Conservation (phyloP, 1,140 invertebrate species). For the Drosophila nasuta region DNA sequence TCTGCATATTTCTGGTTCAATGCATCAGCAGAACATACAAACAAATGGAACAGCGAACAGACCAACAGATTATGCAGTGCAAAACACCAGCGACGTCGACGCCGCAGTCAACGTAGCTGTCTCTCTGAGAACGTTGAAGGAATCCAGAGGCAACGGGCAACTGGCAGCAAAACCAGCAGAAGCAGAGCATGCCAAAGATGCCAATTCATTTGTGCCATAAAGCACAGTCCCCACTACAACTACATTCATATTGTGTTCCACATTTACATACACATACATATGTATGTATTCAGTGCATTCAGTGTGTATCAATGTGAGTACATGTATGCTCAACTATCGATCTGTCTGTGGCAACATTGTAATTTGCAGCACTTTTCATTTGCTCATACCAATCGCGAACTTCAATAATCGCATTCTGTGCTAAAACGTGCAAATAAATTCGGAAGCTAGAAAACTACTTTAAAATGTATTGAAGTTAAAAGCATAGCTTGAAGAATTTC, state of each 20-base stretch:
- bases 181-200: conserved; percentile 70
- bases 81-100: conserved; percentile 36
- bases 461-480: no score
- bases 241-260: conserved; percentile 20
- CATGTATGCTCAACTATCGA: conserved; percentile 66
- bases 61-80: conserved; percentile 69
- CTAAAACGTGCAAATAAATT: neutral
- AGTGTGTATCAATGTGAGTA: conserved; percentile 27
- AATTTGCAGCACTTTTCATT: conserved; percentile 67
- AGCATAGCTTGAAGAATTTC: no score
- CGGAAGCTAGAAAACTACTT: neutral
- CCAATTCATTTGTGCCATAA: conserved; percentile 78
- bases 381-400: conserved; percentile 24
- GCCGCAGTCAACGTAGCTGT: neutral
- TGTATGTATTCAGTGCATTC: conserved; percentile 6
- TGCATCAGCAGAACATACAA: conserved; percentile 60
- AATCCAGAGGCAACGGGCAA: conserved; percentile 33
- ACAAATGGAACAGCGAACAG: conserved; percentile 10
- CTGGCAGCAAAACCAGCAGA: conserved; percentile 49
- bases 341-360: conserved; percentile 48
- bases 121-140: conserved; percentile 19
- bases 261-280: conserved; percentile 35
- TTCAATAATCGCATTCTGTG: conserved; percentile 19
- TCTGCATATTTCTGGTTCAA: conserved; percentile 81
- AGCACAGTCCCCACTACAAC: conserved; percentile 40